phyloP scores from a whole-genome alignment of 2,888 invertebrate genomes.

The Podabrus alpinus region DNA sequence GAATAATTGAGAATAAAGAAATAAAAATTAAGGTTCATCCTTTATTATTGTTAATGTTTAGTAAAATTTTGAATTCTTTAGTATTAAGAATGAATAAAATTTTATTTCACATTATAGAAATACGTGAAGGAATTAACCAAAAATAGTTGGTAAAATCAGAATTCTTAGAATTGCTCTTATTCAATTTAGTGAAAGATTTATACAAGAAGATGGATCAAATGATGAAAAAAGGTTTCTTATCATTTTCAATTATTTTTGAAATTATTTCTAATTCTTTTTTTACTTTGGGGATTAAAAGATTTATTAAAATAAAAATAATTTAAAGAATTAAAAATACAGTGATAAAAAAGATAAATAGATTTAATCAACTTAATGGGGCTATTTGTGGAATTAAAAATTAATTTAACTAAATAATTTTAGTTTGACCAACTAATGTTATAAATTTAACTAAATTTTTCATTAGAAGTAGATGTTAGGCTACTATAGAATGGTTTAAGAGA shows the following conservation, averaged over 20 bases:
- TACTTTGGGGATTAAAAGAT: conserved; percentile 45
- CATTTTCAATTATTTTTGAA: conserved; percentile 62
- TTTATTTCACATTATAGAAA: conserved; percentile 56
- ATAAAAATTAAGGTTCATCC: conserved; percentile 63
- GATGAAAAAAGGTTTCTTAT: conserved; percentile 69
- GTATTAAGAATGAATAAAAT: conserved; percentile 57
- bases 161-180: conserved; percentile 60
- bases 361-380: conserved; percentile 63
- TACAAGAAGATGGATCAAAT: conserved; percentile 66
- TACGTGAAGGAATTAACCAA: conserved; percentile 61
- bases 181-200: conserved; percentile 64
- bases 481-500: conserved; percentile 72
- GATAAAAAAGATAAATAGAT: conserved; percentile 52
- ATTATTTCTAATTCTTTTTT: conserved; percentile 33
- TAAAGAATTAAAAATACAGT: conserved; percentile 58
- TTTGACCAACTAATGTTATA: conserved; percentile 70
- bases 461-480: conserved; percentile 67
- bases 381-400: conserved; percentile 73
- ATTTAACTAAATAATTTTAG: conserved; percentile 63
- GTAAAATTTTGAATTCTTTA: conserved; percentile 64
- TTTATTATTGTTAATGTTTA: conserved; percentile 50
- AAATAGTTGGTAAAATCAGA: conserved; percentile 59
- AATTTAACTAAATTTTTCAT: conserved; percentile 62
- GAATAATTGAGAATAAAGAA: conserved; percentile 62
- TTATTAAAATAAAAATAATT: conserved; percentile 58